These are phyloP conservation scores for Drosophila incognita DNA, from an alignment of 2,888 invertebrate species.

Conservation along the genomic window DNA sequence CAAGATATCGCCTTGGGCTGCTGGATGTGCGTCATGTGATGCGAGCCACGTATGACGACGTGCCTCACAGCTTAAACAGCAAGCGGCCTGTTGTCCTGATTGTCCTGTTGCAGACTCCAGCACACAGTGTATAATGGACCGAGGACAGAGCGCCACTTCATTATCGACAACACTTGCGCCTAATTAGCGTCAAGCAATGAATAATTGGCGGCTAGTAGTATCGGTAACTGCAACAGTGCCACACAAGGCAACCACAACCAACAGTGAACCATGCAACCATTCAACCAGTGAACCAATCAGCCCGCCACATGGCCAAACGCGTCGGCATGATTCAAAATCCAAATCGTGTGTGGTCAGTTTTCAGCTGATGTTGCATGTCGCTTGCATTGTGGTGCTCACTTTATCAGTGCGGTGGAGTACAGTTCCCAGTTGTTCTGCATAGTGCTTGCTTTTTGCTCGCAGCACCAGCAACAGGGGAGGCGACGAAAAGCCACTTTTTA, in stretches of 20 bases:
- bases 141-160: constrained; percentile 56
- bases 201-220: constrained; percentile 45
- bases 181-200: constrained; percentile 68
- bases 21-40: constrained; percentile 38
- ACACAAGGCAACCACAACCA: constrained; percentile 14
- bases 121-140: constrained; percentile 34
- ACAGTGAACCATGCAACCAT: constrained; percentile 12
- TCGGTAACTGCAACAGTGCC: constrained; percentile 7
- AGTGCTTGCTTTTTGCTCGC: not conserved
- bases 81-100: constrained; percentile 11
- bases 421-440: not conserved
- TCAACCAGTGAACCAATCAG: constrained; percentile 19
- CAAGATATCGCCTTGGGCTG: constrained; percentile 19
- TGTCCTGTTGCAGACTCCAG: constrained; percentile 3
- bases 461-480: not conserved
- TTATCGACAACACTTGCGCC: constrained; percentile 69
- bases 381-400: constrained; percentile 13
- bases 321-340: constrained; percentile 44
- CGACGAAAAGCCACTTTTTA: not conserved
- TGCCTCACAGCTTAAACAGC: constrained; percentile 74
- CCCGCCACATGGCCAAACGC: constrained; percentile 43
- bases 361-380: constrained; percentile 34
- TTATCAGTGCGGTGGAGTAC: constrained; percentile 20
- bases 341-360: constrained; percentile 47
- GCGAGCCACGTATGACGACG: constrained; percentile 70